phyloP scores from a whole-genome alignment of 2,888 invertebrate species.

The Neocrepidodera transversa region DNA sequence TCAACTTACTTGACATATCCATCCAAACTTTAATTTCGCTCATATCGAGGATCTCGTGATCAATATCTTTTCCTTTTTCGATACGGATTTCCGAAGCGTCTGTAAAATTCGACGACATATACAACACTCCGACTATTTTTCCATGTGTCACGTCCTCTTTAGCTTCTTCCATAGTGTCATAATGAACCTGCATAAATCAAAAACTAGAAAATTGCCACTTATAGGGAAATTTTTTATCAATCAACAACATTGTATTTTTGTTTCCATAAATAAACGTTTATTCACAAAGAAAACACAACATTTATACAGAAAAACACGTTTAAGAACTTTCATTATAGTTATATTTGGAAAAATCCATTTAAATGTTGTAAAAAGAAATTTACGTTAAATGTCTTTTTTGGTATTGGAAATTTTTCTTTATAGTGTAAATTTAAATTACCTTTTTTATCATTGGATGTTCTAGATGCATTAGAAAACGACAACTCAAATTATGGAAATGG shows the following conservation, averaged over 20 bases:
- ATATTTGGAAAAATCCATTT: too few species aligned
- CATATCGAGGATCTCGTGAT: constrained; percentile 63
- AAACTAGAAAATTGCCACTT: too few species aligned
- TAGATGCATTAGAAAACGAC: constrained; percentile 67
- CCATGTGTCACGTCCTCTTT: constrained; percentile 64
- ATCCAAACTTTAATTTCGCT: constrained; percentile 75
- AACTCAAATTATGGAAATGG: constrained; percentile 66
- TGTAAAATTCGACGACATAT: constrained; percentile 78
- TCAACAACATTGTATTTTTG: too few species aligned
- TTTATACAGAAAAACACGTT: too few species aligned
- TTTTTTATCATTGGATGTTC: constrained; percentile 64
- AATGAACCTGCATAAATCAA: constrained; percentile 59
- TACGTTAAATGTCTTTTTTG: too few species aligned
- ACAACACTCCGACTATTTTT: constrained; percentile 69
- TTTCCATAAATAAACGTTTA: too few species aligned
- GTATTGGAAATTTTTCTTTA: too few species aligned
- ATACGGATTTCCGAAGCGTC: constrained; percentile 66
- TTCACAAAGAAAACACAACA: too few species aligned
- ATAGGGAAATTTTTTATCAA: too few species aligned
- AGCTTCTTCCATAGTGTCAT: constrained; percentile 64
- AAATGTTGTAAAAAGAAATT: too few species aligned
- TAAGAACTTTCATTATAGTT: too few species aligned
- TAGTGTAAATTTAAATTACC: too few species aligned
- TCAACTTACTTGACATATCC: constrained; percentile 44
- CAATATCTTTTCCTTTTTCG: constrained; percentile 66